Evolutionary conservation across 1,140 invertebrate species (phyloP).

Genomic region (Drosophila quadrilineata): DNA sequence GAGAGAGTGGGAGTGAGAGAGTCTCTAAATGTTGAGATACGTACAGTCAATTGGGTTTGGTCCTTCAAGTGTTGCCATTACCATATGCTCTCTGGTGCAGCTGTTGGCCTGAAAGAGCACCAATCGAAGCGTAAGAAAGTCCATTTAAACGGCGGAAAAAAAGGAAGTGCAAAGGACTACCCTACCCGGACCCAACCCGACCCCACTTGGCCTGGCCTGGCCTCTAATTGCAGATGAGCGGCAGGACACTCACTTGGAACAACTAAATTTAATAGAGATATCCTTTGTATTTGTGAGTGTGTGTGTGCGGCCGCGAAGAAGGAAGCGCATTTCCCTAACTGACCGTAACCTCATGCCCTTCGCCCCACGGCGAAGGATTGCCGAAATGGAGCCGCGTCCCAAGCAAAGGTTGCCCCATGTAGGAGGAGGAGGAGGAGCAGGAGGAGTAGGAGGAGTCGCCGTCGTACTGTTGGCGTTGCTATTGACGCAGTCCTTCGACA

Average conservation of each 20-base stretch:
- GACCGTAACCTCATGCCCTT: not conserved
- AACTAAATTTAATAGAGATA: constrained; percentile 41
- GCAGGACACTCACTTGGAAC: constrained; percentile 19
- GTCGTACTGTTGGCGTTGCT: constrained; percentile 43
- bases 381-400: constrained; percentile 32
- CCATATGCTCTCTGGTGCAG: constrained; percentile 38
- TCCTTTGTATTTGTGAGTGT: constrained; percentile 49
- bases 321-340: constrained; percentile 9
- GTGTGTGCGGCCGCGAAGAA: too few species aligned
- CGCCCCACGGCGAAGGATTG: constrained; percentile 7
- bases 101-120: constrained; percentile 11
- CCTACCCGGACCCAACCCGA: not conserved
- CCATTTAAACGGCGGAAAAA: constrained; percentile 7
- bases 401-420: constrained; percentile 3
- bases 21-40: not conserved
- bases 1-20: too few species aligned
- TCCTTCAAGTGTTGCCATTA: not conserved
- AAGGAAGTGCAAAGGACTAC: not conserved
- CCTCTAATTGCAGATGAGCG: constrained; percentile 51
- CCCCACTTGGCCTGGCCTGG: not conserved
- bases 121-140: constrained; percentile 27
- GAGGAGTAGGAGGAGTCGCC: constrained; percentile 35
- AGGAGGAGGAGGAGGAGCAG: too few species aligned
- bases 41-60: constrained; percentile 12
- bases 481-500: constrained; percentile 43